Evolutionary conservation across 2,797 vertebrate species (phyloP).

Genomic region (Gymnoscopelus braueri): DNA sequence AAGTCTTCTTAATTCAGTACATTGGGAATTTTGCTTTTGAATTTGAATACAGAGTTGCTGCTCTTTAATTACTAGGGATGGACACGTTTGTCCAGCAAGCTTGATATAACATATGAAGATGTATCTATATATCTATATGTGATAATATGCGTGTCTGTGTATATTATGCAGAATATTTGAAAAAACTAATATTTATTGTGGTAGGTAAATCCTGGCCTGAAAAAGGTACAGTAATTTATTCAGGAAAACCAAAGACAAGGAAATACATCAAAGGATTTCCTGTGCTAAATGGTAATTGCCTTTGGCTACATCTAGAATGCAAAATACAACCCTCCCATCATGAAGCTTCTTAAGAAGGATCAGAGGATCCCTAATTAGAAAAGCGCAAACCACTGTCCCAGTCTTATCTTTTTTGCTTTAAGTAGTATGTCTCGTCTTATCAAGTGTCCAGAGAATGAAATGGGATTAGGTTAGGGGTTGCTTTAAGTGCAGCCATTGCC

Average conservation of each 20-base stretch:
- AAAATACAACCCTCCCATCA: slow-evolving; percentile 48
- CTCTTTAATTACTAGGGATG: too few species aligned
- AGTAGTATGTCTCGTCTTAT: slow-evolving; percentile 40
- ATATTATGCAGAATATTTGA: background rate
- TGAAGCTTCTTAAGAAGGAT: slow-evolving; percentile 17
- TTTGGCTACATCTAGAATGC: slow-evolving; percentile 52
- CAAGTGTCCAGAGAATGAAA: slow-evolving; percentile 48
- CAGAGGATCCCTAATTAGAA: slow-evolving; percentile 56
- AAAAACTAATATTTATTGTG: too few species aligned
- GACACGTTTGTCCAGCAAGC: too few species aligned
- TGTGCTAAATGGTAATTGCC: slow-evolving; percentile 49
- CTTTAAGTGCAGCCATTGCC: slow-evolving; percentile 18
- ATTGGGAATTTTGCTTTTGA: too few species aligned
- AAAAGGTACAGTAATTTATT: too few species aligned
- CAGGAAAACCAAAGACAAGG: slow-evolving; percentile 6
- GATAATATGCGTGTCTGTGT: too few species aligned
- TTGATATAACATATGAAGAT: too few species aligned
- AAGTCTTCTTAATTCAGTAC: background rate
- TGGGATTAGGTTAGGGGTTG: slow-evolving; percentile 37
- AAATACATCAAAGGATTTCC: slow-evolving; percentile 29
- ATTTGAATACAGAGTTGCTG: too few species aligned
- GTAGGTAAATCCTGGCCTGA: too few species aligned
- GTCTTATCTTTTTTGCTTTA: slow-evolving; percentile 30
- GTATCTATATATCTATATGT: too few species aligned
- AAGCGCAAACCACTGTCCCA: slow-evolving; percentile 35